phyloP scores from a whole-genome alignment of 2,797 vertebrate species.

The Clarias fuscus region DNA sequence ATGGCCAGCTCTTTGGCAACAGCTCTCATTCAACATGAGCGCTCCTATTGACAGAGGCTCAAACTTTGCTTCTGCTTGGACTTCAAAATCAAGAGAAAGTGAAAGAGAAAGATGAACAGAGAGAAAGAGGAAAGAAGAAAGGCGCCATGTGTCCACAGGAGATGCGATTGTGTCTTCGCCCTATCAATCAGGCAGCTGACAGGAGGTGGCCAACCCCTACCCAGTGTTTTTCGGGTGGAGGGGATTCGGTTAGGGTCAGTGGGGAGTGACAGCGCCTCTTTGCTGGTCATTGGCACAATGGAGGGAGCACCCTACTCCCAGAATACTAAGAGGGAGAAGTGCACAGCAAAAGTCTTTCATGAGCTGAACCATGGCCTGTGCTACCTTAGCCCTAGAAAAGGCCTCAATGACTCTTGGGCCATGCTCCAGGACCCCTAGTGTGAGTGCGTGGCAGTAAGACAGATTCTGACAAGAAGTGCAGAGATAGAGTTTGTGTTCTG shows the following conservation, averaged over 20 bases:
- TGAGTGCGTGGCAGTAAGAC: conserved; percentile 45
- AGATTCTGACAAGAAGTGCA: conserved; percentile 39
- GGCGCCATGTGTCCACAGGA: conserved; percentile 60
- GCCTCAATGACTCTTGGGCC: conserved; percentile 48
- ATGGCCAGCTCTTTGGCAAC: conserved; percentile 29
- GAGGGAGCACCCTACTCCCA: conserved; percentile 61
- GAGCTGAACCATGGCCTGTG: conserved; percentile 33
- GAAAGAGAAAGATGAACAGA: conserved; percentile 18
- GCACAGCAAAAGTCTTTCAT: conserved; percentile 60
- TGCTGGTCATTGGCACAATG: conserved; percentile 65
- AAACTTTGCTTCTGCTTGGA: conserved; percentile 12
- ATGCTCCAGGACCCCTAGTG: conserved; percentile 47
- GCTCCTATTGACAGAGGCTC: conserved; percentile 41
- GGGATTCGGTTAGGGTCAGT: conserved; percentile 51
- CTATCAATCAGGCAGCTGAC: conserved; percentile 73
- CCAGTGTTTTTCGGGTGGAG: conserved; percentile 48
- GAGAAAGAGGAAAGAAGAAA: conserved; percentile 30
- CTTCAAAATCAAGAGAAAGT: conserved; percentile 24
- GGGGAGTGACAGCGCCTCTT: conserved; percentile 64
- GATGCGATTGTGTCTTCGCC: conserved; percentile 65
- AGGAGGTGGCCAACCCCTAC: conserved; percentile 65
- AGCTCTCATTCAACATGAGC: conserved; percentile 32
- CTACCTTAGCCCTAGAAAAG: conserved; percentile 32
- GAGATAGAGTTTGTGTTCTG: conserved; percentile 14
- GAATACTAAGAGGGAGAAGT: conserved; percentile 57